phyloP scores from a whole-genome alignment of 2,888 invertebrate species.

The Machimus atricapillus region DNA sequence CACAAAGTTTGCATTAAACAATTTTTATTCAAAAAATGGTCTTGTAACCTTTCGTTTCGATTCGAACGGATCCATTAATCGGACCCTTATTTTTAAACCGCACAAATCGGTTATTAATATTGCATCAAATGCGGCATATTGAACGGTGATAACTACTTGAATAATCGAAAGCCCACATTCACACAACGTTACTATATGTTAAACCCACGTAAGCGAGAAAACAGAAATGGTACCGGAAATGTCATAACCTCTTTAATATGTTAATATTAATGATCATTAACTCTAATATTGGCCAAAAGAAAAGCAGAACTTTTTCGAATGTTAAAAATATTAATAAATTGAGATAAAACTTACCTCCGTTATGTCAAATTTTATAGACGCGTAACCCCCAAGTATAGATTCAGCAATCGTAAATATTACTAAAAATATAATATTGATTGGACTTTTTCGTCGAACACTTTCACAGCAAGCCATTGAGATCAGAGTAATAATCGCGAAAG shows the following conservation, averaged over 20 bases:
- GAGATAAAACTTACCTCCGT: conserved; percentile 67
- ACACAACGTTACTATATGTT: too few species aligned
- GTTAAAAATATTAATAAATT: neutral
- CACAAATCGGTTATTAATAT: too few species aligned
- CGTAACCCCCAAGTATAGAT: conserved; percentile 79
- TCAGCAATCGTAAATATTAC: conserved; percentile 85
- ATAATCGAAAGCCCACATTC: too few species aligned
- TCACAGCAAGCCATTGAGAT: conserved; percentile 89
- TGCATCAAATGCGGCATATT: neutral
- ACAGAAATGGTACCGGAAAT: too few species aligned
- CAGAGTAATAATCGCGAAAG: conserved; percentile 74
- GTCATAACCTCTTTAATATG: neutral
- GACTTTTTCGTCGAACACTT: conserved; percentile 80
- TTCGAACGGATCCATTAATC: too few species aligned
- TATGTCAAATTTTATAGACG: conserved; percentile 70
- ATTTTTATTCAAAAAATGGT: too few species aligned
- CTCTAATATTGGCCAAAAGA: neutral
- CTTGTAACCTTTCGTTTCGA: too few species aligned
- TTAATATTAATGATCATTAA: neutral
- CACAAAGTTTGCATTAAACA: too few species aligned
- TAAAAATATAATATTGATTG: conserved; percentile 88
- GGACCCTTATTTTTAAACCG: too few species aligned
- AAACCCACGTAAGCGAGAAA: too few species aligned
- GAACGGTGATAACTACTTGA: too few species aligned
- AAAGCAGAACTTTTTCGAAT: neutral